A percentile compares a stretch with the other conserved stretches of the same genome.
Conservation (phyloP, 2,888 invertebrate genomes). For the Polyommatus icarus region DNA sequence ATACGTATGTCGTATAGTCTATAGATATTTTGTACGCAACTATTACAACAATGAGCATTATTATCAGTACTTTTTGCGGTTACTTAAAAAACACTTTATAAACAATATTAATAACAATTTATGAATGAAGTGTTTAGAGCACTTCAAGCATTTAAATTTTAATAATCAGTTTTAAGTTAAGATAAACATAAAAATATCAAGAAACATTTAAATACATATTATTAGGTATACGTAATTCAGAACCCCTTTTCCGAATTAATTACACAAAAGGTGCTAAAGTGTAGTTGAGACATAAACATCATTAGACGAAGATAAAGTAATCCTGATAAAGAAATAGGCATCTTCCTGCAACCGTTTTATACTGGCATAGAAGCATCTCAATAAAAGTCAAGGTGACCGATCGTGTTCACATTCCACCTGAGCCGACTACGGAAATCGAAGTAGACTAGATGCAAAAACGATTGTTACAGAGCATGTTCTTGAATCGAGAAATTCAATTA, state of each 20-base stretch:
- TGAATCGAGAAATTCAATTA: conserved; percentile 21
- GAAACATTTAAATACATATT: background rate
- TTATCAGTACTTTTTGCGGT: too few relatives aligned
- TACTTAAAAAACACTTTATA: too few relatives aligned
- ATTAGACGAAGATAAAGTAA: background rate
- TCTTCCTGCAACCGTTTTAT: background rate
- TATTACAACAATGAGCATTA: too few relatives aligned
- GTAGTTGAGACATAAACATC: background rate
- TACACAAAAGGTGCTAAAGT: background rate
- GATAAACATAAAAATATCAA: background rate
- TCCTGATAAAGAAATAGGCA: conserved; percentile 1
- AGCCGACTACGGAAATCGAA: conserved; percentile 14
- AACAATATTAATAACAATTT: too few relatives aligned
- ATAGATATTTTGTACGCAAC: too few relatives aligned
- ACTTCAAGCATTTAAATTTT: too few relatives aligned
- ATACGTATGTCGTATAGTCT: too few relatives aligned
- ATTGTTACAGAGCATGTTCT: background rate
- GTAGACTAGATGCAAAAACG: conserved; percentile 13
- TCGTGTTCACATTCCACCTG: conserved; percentile 15
- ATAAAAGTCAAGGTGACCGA: conserved; percentile 30
- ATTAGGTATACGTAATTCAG: background rate
- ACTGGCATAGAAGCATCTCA: background rate
- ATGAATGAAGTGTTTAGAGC: too few relatives aligned
- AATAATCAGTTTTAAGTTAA: too few relatives aligned
- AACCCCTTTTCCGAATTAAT: background rate